Percentiles rank a stretch among this genome's conserved stretches.
Conservation (phyloP, 2,888 invertebrate genomes). For the Himalopsyche anomala region DNA sequence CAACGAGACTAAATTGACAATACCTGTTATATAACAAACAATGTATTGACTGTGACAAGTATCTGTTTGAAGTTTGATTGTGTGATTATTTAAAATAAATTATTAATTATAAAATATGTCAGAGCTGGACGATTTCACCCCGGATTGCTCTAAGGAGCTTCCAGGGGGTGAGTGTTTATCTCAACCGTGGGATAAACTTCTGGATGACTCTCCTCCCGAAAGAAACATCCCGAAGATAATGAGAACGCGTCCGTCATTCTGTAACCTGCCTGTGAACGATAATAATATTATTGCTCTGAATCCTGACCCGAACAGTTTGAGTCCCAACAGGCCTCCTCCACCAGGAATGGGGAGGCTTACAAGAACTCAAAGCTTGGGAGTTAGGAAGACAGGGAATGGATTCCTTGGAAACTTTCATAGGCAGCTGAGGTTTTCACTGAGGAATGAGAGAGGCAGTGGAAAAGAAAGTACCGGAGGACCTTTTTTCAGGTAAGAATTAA, state of each 20-base stretch:
- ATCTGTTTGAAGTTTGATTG: not conserved
- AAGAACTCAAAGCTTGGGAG: slow-evolving; percentile 75
- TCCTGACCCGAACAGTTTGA: slow-evolving; percentile 63
- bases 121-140: slow-evolving; percentile 73
- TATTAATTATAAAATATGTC: slow-evolving; percentile 70
- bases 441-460: slow-evolving; percentile 75
- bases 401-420: slow-evolving; percentile 77
- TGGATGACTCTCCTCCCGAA: slow-evolving; percentile 71
- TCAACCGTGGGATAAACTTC: slow-evolving; percentile 73
- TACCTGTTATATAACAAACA: not conserved
- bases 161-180: slow-evolving; percentile 63
- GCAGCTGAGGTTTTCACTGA: slow-evolving; percentile 75
- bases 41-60: not conserved
- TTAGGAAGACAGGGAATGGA: slow-evolving; percentile 74
- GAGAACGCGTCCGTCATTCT: slow-evolving; percentile 74
- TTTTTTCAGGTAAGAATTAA: slow-evolving; percentile 72
- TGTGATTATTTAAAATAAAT: not conserved
- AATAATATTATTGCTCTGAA: slow-evolving; percentile 70
- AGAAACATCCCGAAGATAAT: slow-evolving; percentile 74
- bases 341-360: slow-evolving; percentile 68
- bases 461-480: slow-evolving; percentile 62
- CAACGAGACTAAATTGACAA: not conserved
- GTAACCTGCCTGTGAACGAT: slow-evolving; percentile 70
- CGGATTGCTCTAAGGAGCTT: slow-evolving; percentile 66
- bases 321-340: slow-evolving; percentile 64